A percentile compares a stretch with the other conserved stretches of the same genome.
Evolutionary conservation across 2,888 invertebrate species (phyloP).

Genomic region (Artemia sinica): DNA sequence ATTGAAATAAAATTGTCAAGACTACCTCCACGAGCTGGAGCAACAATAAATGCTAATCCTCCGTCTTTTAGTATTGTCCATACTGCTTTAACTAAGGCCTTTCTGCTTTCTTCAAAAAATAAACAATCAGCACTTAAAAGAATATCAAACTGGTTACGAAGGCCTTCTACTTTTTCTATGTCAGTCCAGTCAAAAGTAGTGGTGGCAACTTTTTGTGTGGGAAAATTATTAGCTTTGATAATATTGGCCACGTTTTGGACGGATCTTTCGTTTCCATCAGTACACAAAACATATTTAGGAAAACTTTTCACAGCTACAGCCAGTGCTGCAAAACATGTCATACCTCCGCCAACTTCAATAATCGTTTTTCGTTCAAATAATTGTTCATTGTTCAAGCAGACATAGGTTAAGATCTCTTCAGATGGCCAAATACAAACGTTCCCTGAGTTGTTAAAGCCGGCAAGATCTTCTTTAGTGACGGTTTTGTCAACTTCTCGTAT

Average conservation of each 20-base stretch:
- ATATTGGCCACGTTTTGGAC: not conserved
- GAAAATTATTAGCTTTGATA: slow-evolving; percentile 10
- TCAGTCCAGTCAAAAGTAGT: not conserved
- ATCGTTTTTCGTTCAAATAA: slow-evolving; percentile 48
- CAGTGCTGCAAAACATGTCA: slow-evolving; percentile 62
- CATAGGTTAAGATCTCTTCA: slow-evolving; percentile 53
- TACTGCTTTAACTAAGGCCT: slow-evolving; percentile 48
- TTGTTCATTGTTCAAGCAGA: slow-evolving; percentile 43
- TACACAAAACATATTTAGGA: slow-evolving; percentile 54
- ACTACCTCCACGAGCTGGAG: slow-evolving; percentile 53
- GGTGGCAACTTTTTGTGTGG: not conserved
- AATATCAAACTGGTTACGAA: not conserved
- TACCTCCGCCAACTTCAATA: slow-evolving; percentile 63
- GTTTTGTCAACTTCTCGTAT: slow-evolving; percentile 10
- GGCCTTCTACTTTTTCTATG: not conserved
- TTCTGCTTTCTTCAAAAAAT: slow-evolving; percentile 54
- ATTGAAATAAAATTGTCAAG: slow-evolving; percentile 45
- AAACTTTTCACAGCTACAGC: slow-evolving; percentile 48
- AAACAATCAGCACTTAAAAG: slow-evolving; percentile 33
- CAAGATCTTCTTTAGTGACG: slow-evolving; percentile 48
- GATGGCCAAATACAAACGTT: slow-evolving; percentile 62
- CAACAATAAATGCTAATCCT: slow-evolving; percentile 54
- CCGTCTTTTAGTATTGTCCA: slow-evolving; percentile 42
- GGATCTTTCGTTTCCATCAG: slow-evolving; percentile 40
- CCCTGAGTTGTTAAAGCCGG: slow-evolving; percentile 65